Evolutionary conservation across 2,113 vertebrate genomes (phyloP).

Genomic region (Dasyprocta punctata): DNA sequence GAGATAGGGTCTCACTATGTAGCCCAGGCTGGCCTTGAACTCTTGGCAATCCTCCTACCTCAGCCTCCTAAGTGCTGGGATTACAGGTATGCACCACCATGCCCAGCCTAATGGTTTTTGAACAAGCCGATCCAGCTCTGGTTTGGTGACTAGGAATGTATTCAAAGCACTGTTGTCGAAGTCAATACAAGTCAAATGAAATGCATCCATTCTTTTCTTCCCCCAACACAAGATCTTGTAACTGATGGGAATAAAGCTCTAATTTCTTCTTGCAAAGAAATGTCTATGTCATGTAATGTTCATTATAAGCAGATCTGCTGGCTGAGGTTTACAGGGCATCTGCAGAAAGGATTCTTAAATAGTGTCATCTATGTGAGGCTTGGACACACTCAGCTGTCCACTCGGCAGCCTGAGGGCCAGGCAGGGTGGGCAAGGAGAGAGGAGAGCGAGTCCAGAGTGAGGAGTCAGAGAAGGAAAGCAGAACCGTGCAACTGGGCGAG

Average conservation of each 20-base stretch:
- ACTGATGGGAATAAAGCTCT: not conserved
- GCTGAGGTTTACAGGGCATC: not conserved
- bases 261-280: not conserved
- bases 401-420: not conserved
- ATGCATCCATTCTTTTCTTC: not conserved
- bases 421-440: not conserved
- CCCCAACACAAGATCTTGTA: not conserved
- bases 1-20: not conserved
- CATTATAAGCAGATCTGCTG: not conserved
- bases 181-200: conserved; percentile 89
- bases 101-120: conserved; percentile 89
- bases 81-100: not conserved
- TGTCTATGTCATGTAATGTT: not conserved
- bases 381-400: not conserved
- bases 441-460: not conserved
- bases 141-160: conserved; percentile 93
- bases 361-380: not conserved
- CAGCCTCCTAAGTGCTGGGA: not conserved
- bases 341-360: not conserved
- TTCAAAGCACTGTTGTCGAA: conserved; percentile 93
- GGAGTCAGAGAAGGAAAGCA: not conserved
- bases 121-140: conserved; percentile 97
- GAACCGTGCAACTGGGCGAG: not conserved
- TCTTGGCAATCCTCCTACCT: not conserved
- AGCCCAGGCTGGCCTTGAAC: not conserved